Conservation (phyloP, 2,888 invertebrate species). For the Tenthredo livida region DNA sequence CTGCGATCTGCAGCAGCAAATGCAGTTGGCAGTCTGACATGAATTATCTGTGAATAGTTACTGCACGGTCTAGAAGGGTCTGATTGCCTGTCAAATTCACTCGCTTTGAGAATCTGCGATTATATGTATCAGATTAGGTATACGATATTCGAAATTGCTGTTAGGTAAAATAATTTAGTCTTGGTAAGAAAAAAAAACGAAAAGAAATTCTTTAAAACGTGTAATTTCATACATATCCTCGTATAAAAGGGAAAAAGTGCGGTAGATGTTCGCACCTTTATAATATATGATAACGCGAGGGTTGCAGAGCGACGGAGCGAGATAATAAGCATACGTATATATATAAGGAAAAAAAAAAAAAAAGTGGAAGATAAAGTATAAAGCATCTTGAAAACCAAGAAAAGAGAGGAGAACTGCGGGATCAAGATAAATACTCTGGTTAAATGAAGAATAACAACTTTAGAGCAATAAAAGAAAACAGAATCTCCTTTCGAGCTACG, state of each 20-base stretch:
- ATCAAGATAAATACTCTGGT: slow-evolving; percentile 25
- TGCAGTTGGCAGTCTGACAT: slow-evolving; percentile 19
- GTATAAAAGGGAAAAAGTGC: background rate
- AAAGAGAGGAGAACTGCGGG: background rate
- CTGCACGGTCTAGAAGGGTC: background rate
- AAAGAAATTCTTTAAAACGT: background rate
- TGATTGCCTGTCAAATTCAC: slow-evolving; percentile 26
- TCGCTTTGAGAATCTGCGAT: background rate
- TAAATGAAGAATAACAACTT: slow-evolving; percentile 43
- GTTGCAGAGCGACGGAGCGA: background rate
- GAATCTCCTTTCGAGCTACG: background rate
- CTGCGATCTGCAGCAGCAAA: background rate
- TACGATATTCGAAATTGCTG: background rate
- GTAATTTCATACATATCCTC: background rate
- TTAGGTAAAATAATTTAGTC: background rate
- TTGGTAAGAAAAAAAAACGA: background rate
- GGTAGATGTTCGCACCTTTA: background rate
- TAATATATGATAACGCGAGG: background rate
- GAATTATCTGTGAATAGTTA: slow-evolving; percentile 10
- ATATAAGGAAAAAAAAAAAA: background rate
- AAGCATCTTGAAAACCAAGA: background rate
- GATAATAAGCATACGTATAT: background rate
- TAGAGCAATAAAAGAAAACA: background rate
- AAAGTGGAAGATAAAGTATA: background rate
- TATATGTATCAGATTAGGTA: background rate